Evolutionary conservation across 2,888 invertebrate species (phyloP).

Genomic region (Drosophila eohydei): DNA sequence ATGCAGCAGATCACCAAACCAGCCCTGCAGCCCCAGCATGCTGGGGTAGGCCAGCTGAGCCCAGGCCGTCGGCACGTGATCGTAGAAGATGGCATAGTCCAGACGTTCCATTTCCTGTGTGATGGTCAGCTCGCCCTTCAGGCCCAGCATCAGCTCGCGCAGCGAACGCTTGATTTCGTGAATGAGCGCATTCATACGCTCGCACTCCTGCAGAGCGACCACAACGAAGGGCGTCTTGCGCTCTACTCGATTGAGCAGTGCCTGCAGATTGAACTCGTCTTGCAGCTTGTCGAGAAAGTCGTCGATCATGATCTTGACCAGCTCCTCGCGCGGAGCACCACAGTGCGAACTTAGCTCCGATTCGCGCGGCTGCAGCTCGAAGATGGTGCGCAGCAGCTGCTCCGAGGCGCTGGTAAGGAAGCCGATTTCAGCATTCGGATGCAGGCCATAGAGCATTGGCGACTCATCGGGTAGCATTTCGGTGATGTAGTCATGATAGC

Average conservation of each 20-base stretch:
- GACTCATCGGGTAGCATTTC: slow-evolving; percentile 94
- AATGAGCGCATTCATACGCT: slow-evolving; percentile 96
- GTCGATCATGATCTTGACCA: slow-evolving; percentile 90
- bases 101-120: slow-evolving; percentile 97
- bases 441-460: slow-evolving; percentile 95
- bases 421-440: slow-evolving; percentile 98
- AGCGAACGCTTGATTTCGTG: slow-evolving; percentile 93
- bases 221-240: slow-evolving; percentile 96
- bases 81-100: slow-evolving; percentile 94
- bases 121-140: slow-evolving; percentile 97
- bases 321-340: slow-evolving; percentile 92
- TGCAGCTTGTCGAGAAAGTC: slow-evolving; percentile 96
- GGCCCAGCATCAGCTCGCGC: slow-evolving; percentile 93
- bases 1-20: slow-evolving; percentile 94
- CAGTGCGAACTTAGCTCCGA: slow-evolving; percentile 84
- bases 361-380: slow-evolving; percentile 96
- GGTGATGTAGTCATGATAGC: slow-evolving; percentile 95
- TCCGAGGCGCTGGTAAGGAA: slow-evolving; percentile 95
- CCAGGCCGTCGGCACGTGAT: slow-evolving; percentile 94
- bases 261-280: slow-evolving; percentile 94
- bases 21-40: slow-evolving; percentile 91
- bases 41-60: slow-evolving; percentile 95
- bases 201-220: slow-evolving; percentile 97
- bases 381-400: slow-evolving; percentile 91
- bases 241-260: slow-evolving; percentile 94